These are phyloP conservation scores for Aplodontia rufa DNA, from an alignment of 2,113 vertebrate species.

Conservation along the genomic window DNA sequence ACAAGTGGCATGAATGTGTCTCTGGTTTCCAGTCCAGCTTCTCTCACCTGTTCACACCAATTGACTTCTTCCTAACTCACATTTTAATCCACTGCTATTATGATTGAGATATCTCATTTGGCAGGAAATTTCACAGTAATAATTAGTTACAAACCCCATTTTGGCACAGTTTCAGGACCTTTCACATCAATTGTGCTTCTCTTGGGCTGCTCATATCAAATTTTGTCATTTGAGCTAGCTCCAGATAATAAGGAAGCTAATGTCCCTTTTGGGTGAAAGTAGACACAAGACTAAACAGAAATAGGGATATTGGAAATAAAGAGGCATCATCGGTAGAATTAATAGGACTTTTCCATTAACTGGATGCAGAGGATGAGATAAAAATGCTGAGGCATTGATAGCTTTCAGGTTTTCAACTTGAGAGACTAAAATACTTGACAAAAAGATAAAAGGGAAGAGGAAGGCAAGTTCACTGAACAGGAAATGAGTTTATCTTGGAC, in stretches of 20 bases:
- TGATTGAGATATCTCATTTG: not conserved
- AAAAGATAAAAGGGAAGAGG: not conserved
- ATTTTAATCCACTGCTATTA: not conserved
- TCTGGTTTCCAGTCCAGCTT: not conserved
- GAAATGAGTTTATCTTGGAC: not conserved
- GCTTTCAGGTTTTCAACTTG: constrained; percentile 2
- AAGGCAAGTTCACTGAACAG: not conserved
- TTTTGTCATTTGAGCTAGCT: not conserved
- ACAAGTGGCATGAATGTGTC: not conserved
- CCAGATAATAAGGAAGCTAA: not conserved
- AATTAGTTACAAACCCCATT: not conserved
- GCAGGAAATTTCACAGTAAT: not conserved
- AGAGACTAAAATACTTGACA: not conserved
- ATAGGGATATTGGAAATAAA: not conserved
- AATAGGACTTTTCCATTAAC: not conserved
- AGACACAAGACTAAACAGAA: not conserved
- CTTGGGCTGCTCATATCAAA: not conserved
- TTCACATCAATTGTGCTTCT: not conserved
- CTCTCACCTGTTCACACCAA: too few relatives aligned
- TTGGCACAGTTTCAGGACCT: not conserved
- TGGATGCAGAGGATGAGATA: not conserved
- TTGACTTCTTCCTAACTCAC: not conserved
- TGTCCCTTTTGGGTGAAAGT: not conserved
- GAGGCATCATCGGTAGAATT: not conserved
- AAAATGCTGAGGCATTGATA: not conserved